Conservation (phyloP, 2,113 vertebrate genomes). For the Monopterus albus region DNA sequence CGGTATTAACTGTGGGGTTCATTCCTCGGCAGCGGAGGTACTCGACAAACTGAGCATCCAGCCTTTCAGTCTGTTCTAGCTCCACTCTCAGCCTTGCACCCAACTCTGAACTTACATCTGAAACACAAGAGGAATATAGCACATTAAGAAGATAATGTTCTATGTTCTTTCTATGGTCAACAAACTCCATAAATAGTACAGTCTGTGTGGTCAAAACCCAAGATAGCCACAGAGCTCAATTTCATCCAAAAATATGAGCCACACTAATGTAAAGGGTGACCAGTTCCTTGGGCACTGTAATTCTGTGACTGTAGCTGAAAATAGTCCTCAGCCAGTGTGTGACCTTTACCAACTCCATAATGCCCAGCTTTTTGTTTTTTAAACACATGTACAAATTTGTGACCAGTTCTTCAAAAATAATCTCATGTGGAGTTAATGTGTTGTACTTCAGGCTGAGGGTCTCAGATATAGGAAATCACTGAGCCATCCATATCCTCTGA, state of each 20-base stretch:
- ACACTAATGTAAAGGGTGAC: background rate
- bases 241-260: background rate
- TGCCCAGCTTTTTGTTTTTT: too few species aligned
- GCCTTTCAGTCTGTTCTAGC: constrained; percentile 73
- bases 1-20: constrained; percentile 70
- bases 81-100: constrained; percentile 80
- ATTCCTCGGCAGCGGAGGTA: constrained; percentile 79
- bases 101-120: constrained; percentile 84
- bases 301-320: too few species aligned
- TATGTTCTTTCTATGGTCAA: background rate
- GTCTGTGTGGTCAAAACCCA: too few species aligned
- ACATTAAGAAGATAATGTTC: background rate
- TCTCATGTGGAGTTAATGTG: too few species aligned
- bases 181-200: background rate
- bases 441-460: too few species aligned
- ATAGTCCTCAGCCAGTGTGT: too few species aligned
- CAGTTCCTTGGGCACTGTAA: background rate
- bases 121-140: background rate
- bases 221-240: too few species aligned
- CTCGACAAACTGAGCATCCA: constrained; percentile 78
- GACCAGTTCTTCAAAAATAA: too few species aligned
- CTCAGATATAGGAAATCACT: too few species aligned
- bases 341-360: too few species aligned
- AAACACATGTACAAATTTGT: too few species aligned
- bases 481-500: too few species aligned